Conservation (phyloP, 2,797 vertebrate genomes). For the Tinamus major region DNA sequence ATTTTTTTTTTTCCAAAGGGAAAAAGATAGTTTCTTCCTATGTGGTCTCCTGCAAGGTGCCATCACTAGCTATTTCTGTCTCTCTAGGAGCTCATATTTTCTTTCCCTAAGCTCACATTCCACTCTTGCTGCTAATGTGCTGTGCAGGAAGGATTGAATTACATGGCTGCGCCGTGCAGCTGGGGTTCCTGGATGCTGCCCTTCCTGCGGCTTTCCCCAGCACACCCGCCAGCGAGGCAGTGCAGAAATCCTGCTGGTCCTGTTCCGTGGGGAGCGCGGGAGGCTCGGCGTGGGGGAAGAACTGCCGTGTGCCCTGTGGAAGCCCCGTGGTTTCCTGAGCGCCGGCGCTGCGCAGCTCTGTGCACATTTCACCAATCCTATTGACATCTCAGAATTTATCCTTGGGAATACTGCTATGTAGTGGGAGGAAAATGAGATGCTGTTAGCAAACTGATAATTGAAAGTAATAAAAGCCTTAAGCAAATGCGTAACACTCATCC, state of each 20-base stretch:
- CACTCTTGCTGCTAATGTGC: not conserved
- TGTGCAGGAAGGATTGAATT: conserved; percentile 8
- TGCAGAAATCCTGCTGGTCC: not conserved
- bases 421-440: conserved; percentile 35
- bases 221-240: not conserved
- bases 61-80: not conserved
- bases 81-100: not conserved
- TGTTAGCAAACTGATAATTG: conserved; percentile 71
- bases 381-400: conserved; percentile 36
- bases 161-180: not conserved
- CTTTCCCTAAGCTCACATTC: not conserved
- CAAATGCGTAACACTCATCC: conserved; percentile 64
- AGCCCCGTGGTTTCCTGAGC: not conserved
- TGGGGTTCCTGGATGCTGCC: conserved; percentile 29
- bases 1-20: not conserved
- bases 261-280: not conserved
- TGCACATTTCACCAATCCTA: not conserved
- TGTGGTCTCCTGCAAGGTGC: not conserved
- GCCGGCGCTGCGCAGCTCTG: not conserved
- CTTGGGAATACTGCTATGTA: not conserved
- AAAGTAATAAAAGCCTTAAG: conserved; percentile 68
- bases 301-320: not conserved
- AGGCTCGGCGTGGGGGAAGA: not conserved
- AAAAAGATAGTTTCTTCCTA: not conserved
- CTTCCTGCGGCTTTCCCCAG: conserved; percentile 1